phyloP scores from a whole-genome alignment of 2,113 vertebrate species.

The Toxotes jaculatrix region DNA sequence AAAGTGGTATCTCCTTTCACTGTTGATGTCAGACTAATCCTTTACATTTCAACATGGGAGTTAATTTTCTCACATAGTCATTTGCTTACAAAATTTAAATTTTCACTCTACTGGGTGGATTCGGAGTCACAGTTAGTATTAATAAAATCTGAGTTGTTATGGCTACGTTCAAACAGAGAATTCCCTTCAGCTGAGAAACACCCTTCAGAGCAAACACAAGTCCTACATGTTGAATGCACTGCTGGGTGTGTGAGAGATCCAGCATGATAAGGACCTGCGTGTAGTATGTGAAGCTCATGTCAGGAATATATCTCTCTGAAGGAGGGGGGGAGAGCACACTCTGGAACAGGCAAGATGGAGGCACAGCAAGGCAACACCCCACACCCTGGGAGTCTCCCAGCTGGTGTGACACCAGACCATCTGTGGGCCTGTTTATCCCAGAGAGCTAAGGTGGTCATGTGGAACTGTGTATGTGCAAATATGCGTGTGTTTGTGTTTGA shows the following conservation, averaged over 20 bases:
- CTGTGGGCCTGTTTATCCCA: conserved; percentile 77
- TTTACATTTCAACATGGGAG: neutral
- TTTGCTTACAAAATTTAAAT: too few relatives aligned
- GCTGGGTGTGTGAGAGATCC: conserved; percentile 12
- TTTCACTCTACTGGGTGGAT: too few relatives aligned
- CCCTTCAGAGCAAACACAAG: conserved; percentile 44
- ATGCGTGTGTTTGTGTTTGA: conserved; percentile 20
- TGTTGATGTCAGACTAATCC: neutral
- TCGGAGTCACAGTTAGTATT: neutral
- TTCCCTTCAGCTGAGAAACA: conserved; percentile 29
- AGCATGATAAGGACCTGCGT: conserved; percentile 19
- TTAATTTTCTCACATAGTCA: neutral
- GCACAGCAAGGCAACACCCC: conserved; percentile 76
- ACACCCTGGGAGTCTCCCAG: conserved; percentile 72
- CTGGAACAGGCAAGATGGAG: conserved; percentile 74
- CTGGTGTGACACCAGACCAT: conserved; percentile 80
- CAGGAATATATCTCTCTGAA: conserved; percentile 44
- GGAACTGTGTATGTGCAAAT: conserved; percentile 27
- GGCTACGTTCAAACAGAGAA: neutral
- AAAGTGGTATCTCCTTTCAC: neutral
- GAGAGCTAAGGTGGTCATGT: conserved; percentile 53
- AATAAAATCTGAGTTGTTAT: neutral
- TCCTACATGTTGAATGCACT: neutral
- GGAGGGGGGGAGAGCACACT: conserved; percentile 31
- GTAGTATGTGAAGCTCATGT: conserved; percentile 39